Evolutionary conservation across 2,113 vertebrate genomes (phyloP), one percentile per base, ranked within the genome.

Genomic region (Hymenochirus boettgeri): DNA sequence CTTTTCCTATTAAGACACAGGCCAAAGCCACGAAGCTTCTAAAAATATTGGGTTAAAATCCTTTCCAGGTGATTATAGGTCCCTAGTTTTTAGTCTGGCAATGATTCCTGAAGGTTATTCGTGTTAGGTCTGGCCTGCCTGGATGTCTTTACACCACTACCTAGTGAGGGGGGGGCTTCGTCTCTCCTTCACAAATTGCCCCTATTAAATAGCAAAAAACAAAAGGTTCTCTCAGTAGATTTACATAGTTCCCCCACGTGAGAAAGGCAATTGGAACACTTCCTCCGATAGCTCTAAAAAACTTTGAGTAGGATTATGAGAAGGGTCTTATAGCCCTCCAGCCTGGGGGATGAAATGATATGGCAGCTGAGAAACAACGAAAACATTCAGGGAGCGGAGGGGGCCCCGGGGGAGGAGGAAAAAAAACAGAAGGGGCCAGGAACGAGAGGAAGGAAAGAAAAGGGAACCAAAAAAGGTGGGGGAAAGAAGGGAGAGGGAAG

Each of bases 241-340:
- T 80, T 81, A 77, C 76, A 82, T 73, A 83, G 85, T 86, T 82
- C 85, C 83, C 86, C 86, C 79, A 78, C 76, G 81, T 82, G 83
- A 82, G 80, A 76, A 74, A 76, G n/a, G 83, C 84, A 77, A 81
- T 79, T 77, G 82, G 85, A 87, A 84, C n/a, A 84, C 82, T 81
- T 88, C 85, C 84, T 82, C 80, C 78, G 71, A 80, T 80, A 78
- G 76, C 80, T n/a, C n/a, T 77, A 79, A 79, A 73, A 83, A 83
- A 79, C 77, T 83, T 67, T 78, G 82, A 78, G 80, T 76, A 79
- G 79, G 83, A 81, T 79, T 79, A 86, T 80, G 77, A 79, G 84
- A 82, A 83, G 78, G 81, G 79, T 73, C 77, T 78, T 73, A 51
- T 52, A 75, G 79, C 75, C 76, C 83, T 70, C 0, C 73, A 64